Evolutionary conservation across 1,140 invertebrate genomes (phyloP).

Genomic region (Andrena cerasifolii): DNA sequence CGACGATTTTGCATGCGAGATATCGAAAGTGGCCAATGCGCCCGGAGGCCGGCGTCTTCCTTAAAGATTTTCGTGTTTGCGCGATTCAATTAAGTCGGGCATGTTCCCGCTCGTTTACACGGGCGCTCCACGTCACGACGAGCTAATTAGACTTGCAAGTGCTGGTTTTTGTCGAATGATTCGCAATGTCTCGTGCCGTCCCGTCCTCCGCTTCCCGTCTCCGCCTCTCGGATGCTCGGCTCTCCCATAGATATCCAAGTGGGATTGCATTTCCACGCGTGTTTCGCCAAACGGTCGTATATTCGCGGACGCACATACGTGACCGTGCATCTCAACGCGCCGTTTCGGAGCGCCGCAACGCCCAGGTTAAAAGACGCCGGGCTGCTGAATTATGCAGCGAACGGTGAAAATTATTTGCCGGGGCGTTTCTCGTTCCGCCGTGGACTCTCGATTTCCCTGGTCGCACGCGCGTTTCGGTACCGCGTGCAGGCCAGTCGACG

Average conservation of each 20-base stretch:
- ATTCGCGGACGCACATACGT: conserved; percentile 1
- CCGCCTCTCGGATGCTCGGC: not conserved
- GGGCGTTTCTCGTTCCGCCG: no score
- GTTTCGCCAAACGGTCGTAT: conserved; percentile 1
- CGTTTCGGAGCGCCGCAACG: not conserved
- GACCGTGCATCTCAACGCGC: not conserved
- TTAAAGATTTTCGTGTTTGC: conserved; percentile 24
- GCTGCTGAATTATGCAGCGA: conserved; percentile 5
- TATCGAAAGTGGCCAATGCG: not conserved
- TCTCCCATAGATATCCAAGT: not conserved
- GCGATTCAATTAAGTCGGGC: conserved; percentile 23
- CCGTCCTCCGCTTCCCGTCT: not conserved
- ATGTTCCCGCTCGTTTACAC: conserved; percentile 32
- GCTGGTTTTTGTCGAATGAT: conserved; percentile 22
- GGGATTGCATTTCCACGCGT: conserved; percentile 26
- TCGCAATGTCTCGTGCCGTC: conserved; percentile 2
- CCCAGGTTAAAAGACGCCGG: not conserved
- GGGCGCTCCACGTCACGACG: conserved; percentile 28
- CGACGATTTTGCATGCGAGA: not conserved
- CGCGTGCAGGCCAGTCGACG: not conserved
- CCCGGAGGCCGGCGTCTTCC: not conserved
- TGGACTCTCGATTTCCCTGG: not conserved
- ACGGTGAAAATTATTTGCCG: conserved; percentile 22
- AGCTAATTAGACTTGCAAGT: conserved; percentile 38
- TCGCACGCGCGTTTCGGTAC: not conserved